Percentiles rank a stretch among this genome's conserved stretches.
Conservation (phyloP, 2,888 invertebrate species). For the Papilio demoleus region DNA sequence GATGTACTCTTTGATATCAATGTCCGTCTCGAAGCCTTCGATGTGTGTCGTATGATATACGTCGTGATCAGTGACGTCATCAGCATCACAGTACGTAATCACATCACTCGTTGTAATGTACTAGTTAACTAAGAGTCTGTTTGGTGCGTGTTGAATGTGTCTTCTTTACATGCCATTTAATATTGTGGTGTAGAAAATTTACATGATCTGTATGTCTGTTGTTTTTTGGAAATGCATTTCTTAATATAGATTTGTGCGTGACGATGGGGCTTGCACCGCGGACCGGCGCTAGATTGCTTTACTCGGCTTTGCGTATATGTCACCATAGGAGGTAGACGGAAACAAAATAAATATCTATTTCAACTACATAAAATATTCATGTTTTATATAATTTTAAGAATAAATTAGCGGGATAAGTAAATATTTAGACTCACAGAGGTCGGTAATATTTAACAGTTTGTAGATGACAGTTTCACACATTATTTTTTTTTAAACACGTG, state of each 20-base stretch:
- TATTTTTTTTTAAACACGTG: not conserved
- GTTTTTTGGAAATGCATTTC: slow-evolving; percentile 79
- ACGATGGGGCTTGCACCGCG: slow-evolving; percentile 78
- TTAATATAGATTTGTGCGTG: slow-evolving; percentile 70
- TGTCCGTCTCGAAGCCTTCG: slow-evolving; percentile 63
- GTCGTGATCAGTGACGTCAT: slow-evolving; percentile 46
- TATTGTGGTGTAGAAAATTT: slow-evolving; percentile 69
- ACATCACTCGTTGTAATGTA: slow-evolving; percentile 55
- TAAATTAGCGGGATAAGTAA: no score
- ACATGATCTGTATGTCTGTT: slow-evolving; percentile 72
- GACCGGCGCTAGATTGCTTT: slow-evolving; percentile 73
- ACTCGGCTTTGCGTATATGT: slow-evolving; percentile 2
- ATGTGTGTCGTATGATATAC: slow-evolving; percentile 53
- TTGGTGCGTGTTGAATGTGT: slow-evolving; percentile 78
- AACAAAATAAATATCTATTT: not conserved
- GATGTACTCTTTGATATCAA: slow-evolving; percentile 46
- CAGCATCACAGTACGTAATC: slow-evolving; percentile 44
- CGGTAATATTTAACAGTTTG: not conserved
- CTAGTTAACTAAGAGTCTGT: slow-evolving; percentile 66
- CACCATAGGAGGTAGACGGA: not conserved
- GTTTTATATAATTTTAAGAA: no score
- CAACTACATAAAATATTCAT: not conserved
- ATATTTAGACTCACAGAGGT: not conserved
- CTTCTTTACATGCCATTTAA: slow-evolving; percentile 76
- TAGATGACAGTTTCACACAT: no score